Base-by-base conservation (phyloP, 2,797 vertebrate species). In the Rachycentron canadum region DNA sequence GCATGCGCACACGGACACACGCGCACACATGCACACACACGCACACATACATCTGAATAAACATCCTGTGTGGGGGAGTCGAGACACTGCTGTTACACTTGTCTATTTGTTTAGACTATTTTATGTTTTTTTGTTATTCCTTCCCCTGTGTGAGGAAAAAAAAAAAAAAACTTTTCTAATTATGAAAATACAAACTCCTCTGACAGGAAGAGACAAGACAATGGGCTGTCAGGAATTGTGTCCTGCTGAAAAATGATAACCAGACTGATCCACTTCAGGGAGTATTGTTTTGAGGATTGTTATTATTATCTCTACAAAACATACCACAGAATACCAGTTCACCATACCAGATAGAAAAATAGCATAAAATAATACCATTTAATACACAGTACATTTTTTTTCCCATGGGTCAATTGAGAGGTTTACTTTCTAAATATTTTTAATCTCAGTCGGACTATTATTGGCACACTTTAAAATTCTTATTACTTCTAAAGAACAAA, bases 41-140 rank as follows among this genome's bases (percentile, higher is more conserved):
- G 21, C 60, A 69, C 58, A 58, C 65, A 69, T 26, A 28, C 77
- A 85, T 89, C 83, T 93, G 85, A 86, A 88, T 88, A 94, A 95
- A 95, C 94, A 95, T 94, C 91, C 89, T 92, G 88, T 90, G 72
- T 67, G 56, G 36, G 21, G 47, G 74, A 83, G 84, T 62, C 58
- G 36, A 47, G 26, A 25, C 66, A 73, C 71, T 60, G 43, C 55
- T 68, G 69, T 89, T 81, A 82, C 79, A 81, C 80, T 92, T 87
- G 86, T 90, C 59, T 87, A 56, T 87, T 83, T 91, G 52, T 85
- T 90, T 79, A 64, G 65, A 61, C 58, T 75, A 49, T 69, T 85
- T 85, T 78, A 10, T 89, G 79, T 87, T 91, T 89, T 81, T 86
- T 66, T 88, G 75, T 91, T 88, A 69, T 89, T 84, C 85, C 53